These are phyloP conservation scores for Macaria liturata DNA, from an alignment of 2,888 invertebrate genomes.

Conservation along the genomic window DNA sequence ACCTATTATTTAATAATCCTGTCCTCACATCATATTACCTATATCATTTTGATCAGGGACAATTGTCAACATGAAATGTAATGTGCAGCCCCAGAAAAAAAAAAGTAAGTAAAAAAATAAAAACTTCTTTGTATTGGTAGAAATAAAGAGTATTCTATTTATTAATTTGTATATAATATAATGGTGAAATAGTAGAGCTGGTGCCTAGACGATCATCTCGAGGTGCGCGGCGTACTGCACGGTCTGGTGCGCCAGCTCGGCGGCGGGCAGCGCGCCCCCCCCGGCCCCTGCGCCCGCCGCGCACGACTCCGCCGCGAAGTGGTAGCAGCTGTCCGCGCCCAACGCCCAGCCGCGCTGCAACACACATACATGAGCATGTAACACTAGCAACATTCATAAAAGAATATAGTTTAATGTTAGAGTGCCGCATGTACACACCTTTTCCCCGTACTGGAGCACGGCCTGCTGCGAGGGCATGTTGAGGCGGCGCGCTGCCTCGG, in stretches of 20 bases:
- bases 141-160: no score
- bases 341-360: constrained; percentile 91
- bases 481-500: constrained; percentile 94
- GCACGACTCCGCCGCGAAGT: constrained; percentile 90
- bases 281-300: constrained; percentile 71
- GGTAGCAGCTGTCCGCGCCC: constrained; percentile 90
- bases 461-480: constrained; percentile 91
- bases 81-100: no score
- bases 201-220: constrained; percentile 97
- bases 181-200: no score
- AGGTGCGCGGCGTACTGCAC: constrained; percentile 98
- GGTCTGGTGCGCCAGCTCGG: constrained; percentile 95
- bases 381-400: no score
- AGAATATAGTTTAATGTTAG: neutral
- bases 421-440: constrained; percentile 72
- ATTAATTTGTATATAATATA: no score
- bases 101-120: no score
- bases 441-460: constrained; percentile 90
- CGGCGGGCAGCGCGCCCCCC: constrained; percentile 88
- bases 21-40: no score
- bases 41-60: no score
- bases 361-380: no score
- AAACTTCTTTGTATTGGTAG: no score
- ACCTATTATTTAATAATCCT: no score
- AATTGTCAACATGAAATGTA: no score